Conservation (phyloP, 1,140 invertebrate species). For the Cherax destructor region DNA sequence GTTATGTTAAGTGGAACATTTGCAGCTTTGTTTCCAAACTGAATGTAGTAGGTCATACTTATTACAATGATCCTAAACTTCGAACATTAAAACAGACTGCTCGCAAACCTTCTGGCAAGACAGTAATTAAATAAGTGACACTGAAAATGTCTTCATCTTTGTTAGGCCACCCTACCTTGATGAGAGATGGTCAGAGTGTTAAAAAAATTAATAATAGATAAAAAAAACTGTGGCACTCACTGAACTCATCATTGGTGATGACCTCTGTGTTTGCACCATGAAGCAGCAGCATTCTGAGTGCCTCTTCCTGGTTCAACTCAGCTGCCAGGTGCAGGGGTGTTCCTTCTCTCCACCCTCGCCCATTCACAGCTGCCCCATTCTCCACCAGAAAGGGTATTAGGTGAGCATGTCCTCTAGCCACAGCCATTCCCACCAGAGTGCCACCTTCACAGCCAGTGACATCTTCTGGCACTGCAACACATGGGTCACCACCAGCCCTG, state of each 20-base stretch:
- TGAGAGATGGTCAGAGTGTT: background rate
- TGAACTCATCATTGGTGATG: background rate
- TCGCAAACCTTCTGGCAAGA: no score
- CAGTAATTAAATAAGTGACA: no score
- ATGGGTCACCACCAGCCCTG: background rate
- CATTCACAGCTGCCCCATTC: background rate
- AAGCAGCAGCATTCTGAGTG: background rate
- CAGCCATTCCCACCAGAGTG: background rate
- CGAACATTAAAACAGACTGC: no score
- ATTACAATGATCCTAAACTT: no score
- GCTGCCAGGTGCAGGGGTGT: background rate
- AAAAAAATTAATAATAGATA: no score
- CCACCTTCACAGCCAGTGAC: background rate
- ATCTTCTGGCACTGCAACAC: background rate
- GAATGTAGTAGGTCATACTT: no score
- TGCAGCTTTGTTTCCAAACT: no score
- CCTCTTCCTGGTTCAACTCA: background rate
- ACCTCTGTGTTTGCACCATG: background rate
- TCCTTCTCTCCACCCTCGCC: background rate
- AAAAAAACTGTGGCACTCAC: background rate
- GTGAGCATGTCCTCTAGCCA: background rate
- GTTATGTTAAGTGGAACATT: no score
- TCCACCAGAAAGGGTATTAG: background rate
- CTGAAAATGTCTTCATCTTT: no score
- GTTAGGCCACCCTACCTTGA: background rate